A percentile compares a stretch with the other conserved stretches of the same genome.
phyloP scores from a whole-genome alignment of 1,140 invertebrate genomes.

The Tribolium madens region DNA sequence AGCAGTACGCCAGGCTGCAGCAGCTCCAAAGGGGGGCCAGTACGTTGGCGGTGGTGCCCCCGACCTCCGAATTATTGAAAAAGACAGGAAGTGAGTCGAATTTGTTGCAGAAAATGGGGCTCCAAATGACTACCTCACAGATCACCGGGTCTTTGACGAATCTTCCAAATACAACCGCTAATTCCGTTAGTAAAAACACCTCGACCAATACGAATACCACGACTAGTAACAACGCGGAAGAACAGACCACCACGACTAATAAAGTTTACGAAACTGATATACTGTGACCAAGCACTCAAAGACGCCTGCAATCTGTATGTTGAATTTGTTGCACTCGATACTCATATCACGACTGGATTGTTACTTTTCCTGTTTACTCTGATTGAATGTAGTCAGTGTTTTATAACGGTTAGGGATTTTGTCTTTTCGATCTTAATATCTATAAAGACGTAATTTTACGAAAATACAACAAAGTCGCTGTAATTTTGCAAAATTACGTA shows the following conservation, averaged over 20 bases:
- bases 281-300: conserved; percentile 73
- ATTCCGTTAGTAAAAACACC: conserved; percentile 57
- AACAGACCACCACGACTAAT: conserved; percentile 70
- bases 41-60: conserved; percentile 70
- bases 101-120: conserved; percentile 85
- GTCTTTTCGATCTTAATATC: conserved; percentile 42
- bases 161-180: conserved; percentile 65
- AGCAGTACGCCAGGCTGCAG: conserved; percentile 88
- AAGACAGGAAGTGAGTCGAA: conserved; percentile 93
- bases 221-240: conserved; percentile 59
- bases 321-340: conserved; percentile 50
- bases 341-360: conserved; percentile 52
- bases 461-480: neutral
- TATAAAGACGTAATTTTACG: conserved; percentile 32
- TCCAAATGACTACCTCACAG: conserved; percentile 73
- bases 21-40: conserved; percentile 84
- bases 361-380: conserved; percentile 46
- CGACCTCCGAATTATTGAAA: conserved; percentile 77
- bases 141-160: conserved; percentile 76
- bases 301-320: conserved; percentile 59
- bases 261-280: conserved; percentile 92
- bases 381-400: conserved; percentile 46
- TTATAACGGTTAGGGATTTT: conserved; percentile 45
- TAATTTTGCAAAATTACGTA: neutral
- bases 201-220: conserved; percentile 57